Evolutionary conservation across 1,140 invertebrate species (phyloP), one percentile per base, ranked within the genome.

Genomic region (Papilio helenus): DNA sequence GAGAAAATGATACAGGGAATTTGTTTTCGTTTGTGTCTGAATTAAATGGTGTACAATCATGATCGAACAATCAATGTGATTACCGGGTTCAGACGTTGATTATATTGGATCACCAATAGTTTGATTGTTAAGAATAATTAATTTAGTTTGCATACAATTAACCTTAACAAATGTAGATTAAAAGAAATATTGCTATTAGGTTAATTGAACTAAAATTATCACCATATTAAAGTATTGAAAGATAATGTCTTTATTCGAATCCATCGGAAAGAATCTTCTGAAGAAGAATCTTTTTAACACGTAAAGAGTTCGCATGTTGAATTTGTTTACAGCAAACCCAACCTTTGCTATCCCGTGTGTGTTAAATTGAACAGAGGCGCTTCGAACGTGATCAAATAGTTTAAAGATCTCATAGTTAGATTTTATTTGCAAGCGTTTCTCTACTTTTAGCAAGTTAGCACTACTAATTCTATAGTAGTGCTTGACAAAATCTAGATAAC

Each of bases 351-450:
- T 61, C 58, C 58, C 23, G 23, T 61, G 1, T 61, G 23, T 61
- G 58, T 61, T 61, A 61, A 61, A 61, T 61, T 61, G 58, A 61
- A 29, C 58, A 26, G 58, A 61, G 55, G 20, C 58, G 58, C 23
- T 12, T 2, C 58, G 58, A 26, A 26, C 58, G 58, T 61, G 58
- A 26, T 61, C 58, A 61, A 61, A 61, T 61, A 26, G 23, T 61
- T 61, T 61, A 61, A 61, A 61, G 58, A 26, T 26, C 58, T 61
- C 12, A 61, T 29, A 61, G 23, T 61, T 61, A 3, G 58, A 61
- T 61, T 61, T 55, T 8, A 4, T 26, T 61, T 61, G 58, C 3
- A 26, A 14, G 20, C 23, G 10, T 29, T 61, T 61, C 58, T 61
- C 29, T 26, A 61, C 55, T 20, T 55, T 55, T 61, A 61, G 12